phyloP scores from a whole-genome alignment of 2,113 vertebrate species.

The Empidonax traillii region DNA sequence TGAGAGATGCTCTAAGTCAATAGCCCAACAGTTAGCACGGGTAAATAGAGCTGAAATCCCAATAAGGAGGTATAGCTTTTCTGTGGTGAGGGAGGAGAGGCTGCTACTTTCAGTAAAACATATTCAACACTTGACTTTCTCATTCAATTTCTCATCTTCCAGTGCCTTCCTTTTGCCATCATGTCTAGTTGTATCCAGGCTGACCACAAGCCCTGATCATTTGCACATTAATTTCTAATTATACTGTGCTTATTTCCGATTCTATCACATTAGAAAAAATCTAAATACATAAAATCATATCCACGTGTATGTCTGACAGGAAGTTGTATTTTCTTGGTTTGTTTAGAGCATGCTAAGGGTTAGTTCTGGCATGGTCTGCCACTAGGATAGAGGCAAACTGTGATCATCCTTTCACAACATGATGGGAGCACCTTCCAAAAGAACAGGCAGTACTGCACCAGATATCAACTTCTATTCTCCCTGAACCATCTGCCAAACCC shows the following conservation, averaged over 20 bases:
- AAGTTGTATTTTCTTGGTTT: background rate
- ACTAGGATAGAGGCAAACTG: fast-evolving
- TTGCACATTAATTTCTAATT: background rate
- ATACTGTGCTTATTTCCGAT: background rate
- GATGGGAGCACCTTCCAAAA: background rate
- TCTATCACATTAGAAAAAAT: background rate
- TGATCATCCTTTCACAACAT: background rate
- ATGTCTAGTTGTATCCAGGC: background rate
- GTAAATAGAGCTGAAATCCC: background rate
- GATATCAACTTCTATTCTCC: background rate
- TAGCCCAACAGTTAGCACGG: background rate
- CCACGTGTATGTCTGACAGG: fast-evolving
- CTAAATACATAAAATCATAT: background rate
- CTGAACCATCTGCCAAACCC: background rate
- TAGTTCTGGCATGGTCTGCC: background rate
- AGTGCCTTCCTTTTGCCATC: background rate
- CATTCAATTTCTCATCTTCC: background rate
- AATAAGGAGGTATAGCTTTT: background rate
- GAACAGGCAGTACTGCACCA: background rate
- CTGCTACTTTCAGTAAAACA: background rate
- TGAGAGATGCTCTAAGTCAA: background rate
- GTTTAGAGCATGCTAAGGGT: background rate
- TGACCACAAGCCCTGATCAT: background rate
- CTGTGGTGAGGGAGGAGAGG: background rate
- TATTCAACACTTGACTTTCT: background rate